These are phyloP conservation scores for Achlya flavicornis DNA, from an alignment of 2,888 invertebrate genomes.

Conservation along the genomic window DNA sequence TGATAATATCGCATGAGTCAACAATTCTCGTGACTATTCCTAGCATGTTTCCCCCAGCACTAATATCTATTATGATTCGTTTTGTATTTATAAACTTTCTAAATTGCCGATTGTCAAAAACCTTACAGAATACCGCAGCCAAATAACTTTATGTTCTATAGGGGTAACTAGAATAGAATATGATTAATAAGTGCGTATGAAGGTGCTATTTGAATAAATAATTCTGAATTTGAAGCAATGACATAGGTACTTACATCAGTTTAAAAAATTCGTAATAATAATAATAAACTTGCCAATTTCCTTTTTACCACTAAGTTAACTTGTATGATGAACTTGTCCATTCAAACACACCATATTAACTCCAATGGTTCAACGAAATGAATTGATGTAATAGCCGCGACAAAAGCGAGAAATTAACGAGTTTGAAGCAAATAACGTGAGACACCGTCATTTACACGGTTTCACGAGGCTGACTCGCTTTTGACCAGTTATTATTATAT, in stretches of 20 bases:
- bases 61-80: not conserved
- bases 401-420: conserved; percentile 64
- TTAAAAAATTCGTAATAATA: too few species aligned
- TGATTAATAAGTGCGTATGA: not conserved
- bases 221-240: too few species aligned
- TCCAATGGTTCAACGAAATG: conserved; percentile 16
- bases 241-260: too few species aligned
- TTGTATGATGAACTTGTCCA: not conserved
- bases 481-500: too few species aligned
- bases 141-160: too few species aligned
- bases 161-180: too few species aligned
- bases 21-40: conserved; percentile 12
- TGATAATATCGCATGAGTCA: not conserved
- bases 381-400: conserved; percentile 67
- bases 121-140: too few species aligned
- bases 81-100: not conserved
- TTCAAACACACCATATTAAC: not conserved
- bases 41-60: not conserved
- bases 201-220: not conserved
- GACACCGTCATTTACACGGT: not conserved
- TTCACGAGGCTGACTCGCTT: too few species aligned
- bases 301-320: not conserved
- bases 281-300: not conserved
- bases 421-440: conserved; percentile 23
- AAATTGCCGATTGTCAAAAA: not conserved